Conservation (phyloP, 2,113 vertebrate species). For the Formicarius rufipectus region DNA sequence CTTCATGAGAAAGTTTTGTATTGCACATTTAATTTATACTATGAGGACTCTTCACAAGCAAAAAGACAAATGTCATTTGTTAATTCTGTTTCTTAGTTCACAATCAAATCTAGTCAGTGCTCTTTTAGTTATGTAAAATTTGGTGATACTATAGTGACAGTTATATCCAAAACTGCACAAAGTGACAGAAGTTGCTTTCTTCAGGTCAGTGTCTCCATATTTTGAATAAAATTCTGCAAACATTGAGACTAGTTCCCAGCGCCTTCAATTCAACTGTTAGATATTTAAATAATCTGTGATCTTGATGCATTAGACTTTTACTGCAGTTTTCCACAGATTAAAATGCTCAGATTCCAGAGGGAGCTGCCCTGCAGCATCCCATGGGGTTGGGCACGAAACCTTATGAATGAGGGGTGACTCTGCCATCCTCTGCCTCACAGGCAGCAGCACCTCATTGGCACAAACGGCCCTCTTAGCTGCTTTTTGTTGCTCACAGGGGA, state of each 20-base stretch:
- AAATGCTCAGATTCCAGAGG: not conserved
- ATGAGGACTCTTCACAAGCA: not conserved
- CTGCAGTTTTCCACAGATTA: not conserved
- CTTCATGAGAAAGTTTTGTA: not conserved
- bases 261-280: not conserved
- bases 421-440: not conserved
- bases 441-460: not conserved
- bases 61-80: not conserved
- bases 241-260: not conserved
- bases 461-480: not conserved
- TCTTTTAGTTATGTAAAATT: not conserved
- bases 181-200: not conserved
- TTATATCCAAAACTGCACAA: not conserved
- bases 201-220: not conserved
- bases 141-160: not conserved
- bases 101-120: not conserved
- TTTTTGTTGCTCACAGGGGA: constrained; percentile 3
- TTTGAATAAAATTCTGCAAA: not conserved
- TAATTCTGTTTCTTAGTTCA: not conserved
- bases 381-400: not conserved
- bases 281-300: not conserved
- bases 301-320: not conserved
- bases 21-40: not conserved
- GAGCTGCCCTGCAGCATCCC: not conserved
- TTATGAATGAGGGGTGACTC: not conserved